Evolutionary conservation across 2,888 invertebrate genomes (phyloP).

Genomic region (Drosophila acutilabella): DNA sequence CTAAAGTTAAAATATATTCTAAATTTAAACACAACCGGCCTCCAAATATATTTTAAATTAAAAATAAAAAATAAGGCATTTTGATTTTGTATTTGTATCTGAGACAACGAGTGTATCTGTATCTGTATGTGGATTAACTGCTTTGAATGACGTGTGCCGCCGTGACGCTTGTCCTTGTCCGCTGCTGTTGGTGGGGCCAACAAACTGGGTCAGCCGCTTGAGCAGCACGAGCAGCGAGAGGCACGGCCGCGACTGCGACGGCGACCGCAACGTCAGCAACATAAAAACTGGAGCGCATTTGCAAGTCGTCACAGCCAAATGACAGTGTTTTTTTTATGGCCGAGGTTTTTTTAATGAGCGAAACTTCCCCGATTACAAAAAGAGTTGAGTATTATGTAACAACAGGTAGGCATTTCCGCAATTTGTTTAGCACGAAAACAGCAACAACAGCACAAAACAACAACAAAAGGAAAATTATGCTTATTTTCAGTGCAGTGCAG

Average conservation of each 20-base stretch:
- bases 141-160: conserved; percentile 56
- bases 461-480: conserved; percentile 51
- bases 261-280: conserved; percentile 15
- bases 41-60: conserved; percentile 16
- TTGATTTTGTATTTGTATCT: conserved; percentile 9
- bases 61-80: conserved; percentile 1
- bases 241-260: no score
- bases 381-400: conserved; percentile 66
- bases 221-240: conserved; percentile 1
- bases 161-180: conserved; percentile 51
- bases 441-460: conserved; percentile 15
- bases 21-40: conserved; percentile 17
- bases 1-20: conserved; percentile 28
- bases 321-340: conserved; percentile 48
- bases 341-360: conserved; percentile 61
- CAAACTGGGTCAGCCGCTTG: conserved; percentile 66
- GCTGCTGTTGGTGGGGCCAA: conserved; percentile 35
- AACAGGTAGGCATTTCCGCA: conserved; percentile 65
- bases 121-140: conserved; percentile 48
- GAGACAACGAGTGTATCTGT: conserved; percentile 2
- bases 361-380: conserved; percentile 71
- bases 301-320: conserved; percentile 70
- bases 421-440: conserved; percentile 54
- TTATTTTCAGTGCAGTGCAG: conserved; percentile 43
- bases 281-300: conserved; percentile 75